Evolutionary conservation across 2,797 vertebrate genomes (phyloP), one percentile per base, ranked within the genome.

Genomic region (Vireo griseus): DNA sequence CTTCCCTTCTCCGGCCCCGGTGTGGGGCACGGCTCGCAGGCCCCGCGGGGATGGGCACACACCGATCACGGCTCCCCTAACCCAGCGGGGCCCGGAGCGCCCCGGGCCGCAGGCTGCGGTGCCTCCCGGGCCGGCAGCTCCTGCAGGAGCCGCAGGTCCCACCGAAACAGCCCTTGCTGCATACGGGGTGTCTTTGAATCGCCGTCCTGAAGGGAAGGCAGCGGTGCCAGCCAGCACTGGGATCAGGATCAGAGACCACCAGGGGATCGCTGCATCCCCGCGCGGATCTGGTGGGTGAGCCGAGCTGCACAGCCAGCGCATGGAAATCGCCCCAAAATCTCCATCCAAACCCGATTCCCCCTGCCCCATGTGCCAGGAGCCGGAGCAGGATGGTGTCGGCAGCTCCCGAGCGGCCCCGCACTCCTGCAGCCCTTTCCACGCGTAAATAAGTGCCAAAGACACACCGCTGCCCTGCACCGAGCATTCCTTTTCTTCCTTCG

Each of bases 111-210:
- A 10, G 10, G 11, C 11, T 11, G n/a, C 13, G 7, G 17, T 50
- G 33, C 21, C 20, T 15, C 2, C 16, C 39, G 7, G 7, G 19
- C 29, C 31, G 12, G 35, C 73, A 35, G 73, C 42, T 62, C 57
- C 55, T 11, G 73, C 29, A 0, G 2, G 48, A 52, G 47, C 39
- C 28, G 52, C 61, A 13, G 39, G 4, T 22, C 8, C 13, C 45
- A 1, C 3, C 19, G 7, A 4, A 33, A 1, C 1, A 24, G 39
- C 54, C 9, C 24, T 6, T 1, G n/a, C 18, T 37, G 26, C 17
- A 1, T 2, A 1, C 35, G 5, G 48, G 10, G 5, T 7, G 54
- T 6, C 13, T 54, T 9, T 11, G 59, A 13, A 2, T 28, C 4
- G 19, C 33, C 15, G 7, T n/a, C 47, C 33, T 5, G 85, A 24